phyloP scores from a whole-genome alignment of 2,113 vertebrate species.

The Megaceryle torquata region DNA sequence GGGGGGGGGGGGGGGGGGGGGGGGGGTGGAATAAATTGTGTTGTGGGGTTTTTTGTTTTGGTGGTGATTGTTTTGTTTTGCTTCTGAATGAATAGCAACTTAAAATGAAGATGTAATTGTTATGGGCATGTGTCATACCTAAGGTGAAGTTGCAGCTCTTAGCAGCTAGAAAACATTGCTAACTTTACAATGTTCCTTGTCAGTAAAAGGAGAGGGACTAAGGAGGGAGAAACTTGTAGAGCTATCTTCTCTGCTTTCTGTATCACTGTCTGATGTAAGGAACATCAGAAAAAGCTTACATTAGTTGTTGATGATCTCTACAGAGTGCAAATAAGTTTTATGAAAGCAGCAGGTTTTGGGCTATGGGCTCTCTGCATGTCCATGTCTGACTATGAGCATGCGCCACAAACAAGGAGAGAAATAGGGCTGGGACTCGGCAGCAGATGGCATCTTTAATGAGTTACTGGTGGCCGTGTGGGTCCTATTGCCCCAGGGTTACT shows the following conservation, averaged over 20 bases:
- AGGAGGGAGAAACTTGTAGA: neutral
- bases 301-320: neutral
- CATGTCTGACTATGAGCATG: neutral
- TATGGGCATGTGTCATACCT: neutral
- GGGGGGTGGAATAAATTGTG: neutral
- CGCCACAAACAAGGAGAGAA: neutral
- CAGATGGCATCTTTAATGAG: fast-evolving
- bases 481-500: neutral
- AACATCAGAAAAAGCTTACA: neutral
- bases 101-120: neutral
- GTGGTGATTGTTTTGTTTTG: neutral
- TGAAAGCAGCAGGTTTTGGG: neutral
- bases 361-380: neutral
- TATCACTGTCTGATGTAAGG: neutral
- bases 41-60: neutral
- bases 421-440: neutral
- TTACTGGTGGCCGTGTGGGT: neutral
- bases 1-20: too few relatives aligned
- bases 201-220: neutral
- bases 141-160: neutral
- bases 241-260: neutral
- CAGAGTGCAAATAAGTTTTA: neutral
- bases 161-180: neutral
- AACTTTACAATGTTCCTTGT: neutral
- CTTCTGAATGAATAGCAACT: neutral